Conservation (phyloP, 2,113 vertebrate species). For the Thamnaconus septentrionalis region DNA sequence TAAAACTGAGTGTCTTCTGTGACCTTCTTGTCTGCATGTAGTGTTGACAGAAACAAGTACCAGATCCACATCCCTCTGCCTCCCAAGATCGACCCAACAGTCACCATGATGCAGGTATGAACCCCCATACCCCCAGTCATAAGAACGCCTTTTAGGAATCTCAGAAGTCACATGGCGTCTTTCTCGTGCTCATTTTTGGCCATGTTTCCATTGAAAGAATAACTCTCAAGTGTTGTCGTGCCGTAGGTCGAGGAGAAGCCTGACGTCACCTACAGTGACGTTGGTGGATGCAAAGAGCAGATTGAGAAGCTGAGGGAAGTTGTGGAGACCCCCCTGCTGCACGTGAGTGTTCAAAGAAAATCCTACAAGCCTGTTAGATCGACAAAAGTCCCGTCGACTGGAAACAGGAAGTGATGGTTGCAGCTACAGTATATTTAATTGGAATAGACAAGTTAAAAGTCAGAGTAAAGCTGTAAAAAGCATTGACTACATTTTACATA, state of each 20-base stretch:
- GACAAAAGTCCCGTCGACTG: too few species aligned
- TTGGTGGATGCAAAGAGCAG: conserved; percentile 98
- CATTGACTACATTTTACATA: too few species aligned
- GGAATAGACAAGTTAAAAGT: background rate
- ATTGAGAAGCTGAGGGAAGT: conserved; percentile 98
- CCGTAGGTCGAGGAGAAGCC: conserved; percentile 96
- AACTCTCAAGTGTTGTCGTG: background rate
- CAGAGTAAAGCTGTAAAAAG: too few species aligned
- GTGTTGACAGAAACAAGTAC: conserved; percentile 98
- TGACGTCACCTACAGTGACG: conserved; percentile 98
- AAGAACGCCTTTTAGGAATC: background rate
- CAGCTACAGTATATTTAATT: background rate
- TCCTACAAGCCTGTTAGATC: background rate
- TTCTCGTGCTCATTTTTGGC: background rate
- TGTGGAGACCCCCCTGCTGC: conserved; percentile 95
- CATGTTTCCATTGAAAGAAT: background rate
- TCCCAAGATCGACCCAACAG: conserved; percentile 98
- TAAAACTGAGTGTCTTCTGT: background rate
- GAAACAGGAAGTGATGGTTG: too few species aligned
- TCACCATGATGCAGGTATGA: conserved; percentile 98
- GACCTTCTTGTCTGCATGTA: conserved; percentile 40
- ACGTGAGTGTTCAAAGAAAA: conserved; percentile 78
- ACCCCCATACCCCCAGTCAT: background rate
- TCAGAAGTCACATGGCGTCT: background rate
- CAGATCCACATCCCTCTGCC: conserved; percentile 98